Base-by-base conservation (phyloP, 2,113 vertebrate genomes). In the Ailuropoda melanoleuca region DNA sequence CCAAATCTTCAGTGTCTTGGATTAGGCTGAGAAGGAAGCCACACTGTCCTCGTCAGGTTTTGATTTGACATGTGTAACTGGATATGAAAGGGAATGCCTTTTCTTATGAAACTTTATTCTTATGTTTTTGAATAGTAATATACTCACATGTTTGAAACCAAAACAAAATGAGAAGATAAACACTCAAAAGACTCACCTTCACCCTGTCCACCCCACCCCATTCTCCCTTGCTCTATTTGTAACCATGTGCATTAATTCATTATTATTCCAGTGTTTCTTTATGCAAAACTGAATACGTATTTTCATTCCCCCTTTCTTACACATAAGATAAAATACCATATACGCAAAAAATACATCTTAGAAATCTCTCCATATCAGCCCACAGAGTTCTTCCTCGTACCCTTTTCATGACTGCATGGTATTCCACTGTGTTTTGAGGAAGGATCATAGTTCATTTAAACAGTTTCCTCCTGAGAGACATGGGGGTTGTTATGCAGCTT, bases 101-200 rank as follows among this genome's bases (percentile, higher is more conserved):
- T 62, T 18, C 23, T 64, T 21, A 77, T 48, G 10, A 70, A 97
- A 77, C 92, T 87, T 46, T 90, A 55, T 84, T 90, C 84, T 84
- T 83, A 29, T 81, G 37, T 34, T 82, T 86, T 87, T 50, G 10
- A 50, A 58, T 34, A 87, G 55, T 13, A 64, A 85, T 72, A 39
- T 4, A 72, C 14, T 86, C 80, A 46, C 23, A 56, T 55, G 14
- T 93, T 93, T 50, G 90, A 77, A 80, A 34, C 43, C 50, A 60
- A 90, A 85, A 77, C 58, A 84, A 85, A 95, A 48, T 34, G 85
- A 92, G 70, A 68, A 87, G 62, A 83, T 37, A 78, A 86, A 81
- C 34, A n/a, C n/a, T 82, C 68, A 58, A 90, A 66, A 68, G 74
- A 4, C 34, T 39, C 58, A n/a, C 53, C 50, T 18, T 90, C 11